Percentiles rank a stretch among this genome's conserved stretches.
Conservation (phyloP, 2,888 invertebrate genomes). For the Pachydiplax longipennis region DNA sequence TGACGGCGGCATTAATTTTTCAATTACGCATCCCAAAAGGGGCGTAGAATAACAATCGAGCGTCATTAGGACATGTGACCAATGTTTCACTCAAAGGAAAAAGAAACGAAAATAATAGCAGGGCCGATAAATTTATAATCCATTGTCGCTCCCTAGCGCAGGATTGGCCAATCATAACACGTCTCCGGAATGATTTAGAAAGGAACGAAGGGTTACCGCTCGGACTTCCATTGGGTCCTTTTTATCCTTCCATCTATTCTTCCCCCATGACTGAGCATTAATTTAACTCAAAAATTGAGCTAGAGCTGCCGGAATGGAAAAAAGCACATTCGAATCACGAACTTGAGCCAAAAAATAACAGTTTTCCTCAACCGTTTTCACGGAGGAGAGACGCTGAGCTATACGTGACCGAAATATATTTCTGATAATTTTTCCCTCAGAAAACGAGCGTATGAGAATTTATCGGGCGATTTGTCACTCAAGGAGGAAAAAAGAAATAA, state of each 20-base stretch:
- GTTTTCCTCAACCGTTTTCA: not conserved
- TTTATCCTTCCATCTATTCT: not conserved
- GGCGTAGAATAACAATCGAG: too few species aligned
- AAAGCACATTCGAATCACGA: not conserved
- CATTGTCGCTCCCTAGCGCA: not conserved
- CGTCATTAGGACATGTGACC: not conserved
- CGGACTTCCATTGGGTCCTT: not conserved
- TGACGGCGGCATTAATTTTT: too few species aligned
- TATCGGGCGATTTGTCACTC: too few species aligned
- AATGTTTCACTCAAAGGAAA: not conserved
- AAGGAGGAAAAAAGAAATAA: too few species aligned
- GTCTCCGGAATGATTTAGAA: not conserved
- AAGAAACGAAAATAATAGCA: not conserved
- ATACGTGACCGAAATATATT: not conserved
- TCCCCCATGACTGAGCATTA: not conserved
- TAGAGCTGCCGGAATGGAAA: not conserved
- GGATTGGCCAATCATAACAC: not conserved
- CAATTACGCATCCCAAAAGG: too few species aligned
- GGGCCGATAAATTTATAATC: not conserved
- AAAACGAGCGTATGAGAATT: too few species aligned
- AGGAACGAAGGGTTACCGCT: not conserved
- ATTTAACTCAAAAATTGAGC: not conserved
- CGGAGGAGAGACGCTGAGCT: not conserved
- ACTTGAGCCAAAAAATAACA: not conserved
- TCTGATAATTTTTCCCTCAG: not conserved